These are phyloP conservation scores for Illadopsis cleaveri DNA, from an alignment of 2,113 vertebrate genomes.

Conservation along the genomic window DNA sequence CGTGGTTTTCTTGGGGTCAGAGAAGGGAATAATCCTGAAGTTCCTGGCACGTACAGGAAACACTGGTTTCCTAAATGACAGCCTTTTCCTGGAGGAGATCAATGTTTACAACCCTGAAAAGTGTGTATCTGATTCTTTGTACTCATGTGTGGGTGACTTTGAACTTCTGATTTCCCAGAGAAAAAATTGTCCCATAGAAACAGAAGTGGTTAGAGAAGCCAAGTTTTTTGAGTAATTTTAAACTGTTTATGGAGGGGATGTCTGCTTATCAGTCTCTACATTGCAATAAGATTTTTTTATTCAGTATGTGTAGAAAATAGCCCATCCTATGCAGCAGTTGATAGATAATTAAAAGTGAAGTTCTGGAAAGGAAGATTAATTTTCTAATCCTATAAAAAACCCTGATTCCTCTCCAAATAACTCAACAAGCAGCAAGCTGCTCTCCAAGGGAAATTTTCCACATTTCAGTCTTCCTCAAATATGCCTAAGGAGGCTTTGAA, in stretches of 20 bases:
- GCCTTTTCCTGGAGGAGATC: slow-evolving; percentile 97
- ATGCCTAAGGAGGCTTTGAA: slow-evolving; percentile 15
- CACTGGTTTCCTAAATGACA: slow-evolving; percentile 92
- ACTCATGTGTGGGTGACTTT: not conserved
- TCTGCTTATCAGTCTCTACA: slow-evolving; percentile 26
- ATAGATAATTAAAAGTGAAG: slow-evolving; percentile 21
- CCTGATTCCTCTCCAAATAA: slow-evolving; percentile 22
- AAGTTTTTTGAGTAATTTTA: not conserved
- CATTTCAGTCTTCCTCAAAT: slow-evolving; percentile 23
- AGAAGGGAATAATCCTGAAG: slow-evolving; percentile 96
- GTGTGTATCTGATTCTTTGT: slow-evolving; percentile 76
- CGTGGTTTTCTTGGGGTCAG: slow-evolving; percentile 95
- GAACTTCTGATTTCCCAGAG: slow-evolving; percentile 7
- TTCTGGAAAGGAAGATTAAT: slow-evolving; percentile 46
- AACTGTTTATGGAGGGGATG: not conserved
- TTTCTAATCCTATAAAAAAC: slow-evolving; percentile 40
- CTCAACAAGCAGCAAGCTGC: not conserved
- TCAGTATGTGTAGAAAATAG: not conserved
- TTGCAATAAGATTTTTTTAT: not conserved
- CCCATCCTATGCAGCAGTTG: not conserved
- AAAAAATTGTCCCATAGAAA: not conserved
- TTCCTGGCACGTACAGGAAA: slow-evolving; percentile 91
- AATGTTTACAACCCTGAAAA: slow-evolving; percentile 95
- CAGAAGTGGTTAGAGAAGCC: not conserved
- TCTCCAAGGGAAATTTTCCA: not conserved